Evolutionary conservation across 2,113 vertebrate species (phyloP).

Genomic region (Sinocyclocheilus maitianheensis): DNA sequence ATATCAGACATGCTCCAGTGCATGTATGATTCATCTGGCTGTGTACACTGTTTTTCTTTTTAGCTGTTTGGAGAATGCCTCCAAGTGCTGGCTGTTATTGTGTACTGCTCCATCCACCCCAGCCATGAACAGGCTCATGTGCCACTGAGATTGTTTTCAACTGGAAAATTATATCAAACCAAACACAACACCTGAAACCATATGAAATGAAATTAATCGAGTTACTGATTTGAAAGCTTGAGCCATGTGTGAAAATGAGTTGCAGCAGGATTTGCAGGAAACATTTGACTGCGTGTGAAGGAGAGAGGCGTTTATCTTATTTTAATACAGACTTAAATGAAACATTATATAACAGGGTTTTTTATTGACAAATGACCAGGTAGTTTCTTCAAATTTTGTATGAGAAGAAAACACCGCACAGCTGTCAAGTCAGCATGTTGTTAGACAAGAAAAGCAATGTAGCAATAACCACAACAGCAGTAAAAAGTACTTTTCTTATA

Average conservation of each 20-base stretch:
- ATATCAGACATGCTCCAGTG: slow-evolving; percentile 43
- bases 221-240: slow-evolving; percentile 47
- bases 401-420: not conserved
- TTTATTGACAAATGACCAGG: not conserved
- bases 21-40: slow-evolving; percentile 45
- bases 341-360: not conserved
- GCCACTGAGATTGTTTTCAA: slow-evolving; percentile 51
- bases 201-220: slow-evolving; percentile 54
- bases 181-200: slow-evolving; percentile 47
- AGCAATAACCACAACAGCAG: not conserved
- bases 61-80: slow-evolving; percentile 34
- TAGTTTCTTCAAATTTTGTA: not conserved
- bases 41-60: slow-evolving; percentile 48
- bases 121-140: slow-evolving; percentile 30
- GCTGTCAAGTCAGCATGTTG: not conserved
- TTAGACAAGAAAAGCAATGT: not conserved
- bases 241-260: slow-evolving; percentile 42
- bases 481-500: not conserved
- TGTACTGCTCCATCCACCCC: slow-evolving; percentile 30
- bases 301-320: slow-evolving; percentile 6
- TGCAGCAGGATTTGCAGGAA: not conserved
- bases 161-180: slow-evolving; percentile 51
- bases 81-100: slow-evolving; percentile 35
- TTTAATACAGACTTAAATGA: not conserved
- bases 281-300: not conserved